Evolutionary conservation across 2,888 invertebrate genomes (phyloP).

Genomic region (Venustoraphidia nigricollis): DNA sequence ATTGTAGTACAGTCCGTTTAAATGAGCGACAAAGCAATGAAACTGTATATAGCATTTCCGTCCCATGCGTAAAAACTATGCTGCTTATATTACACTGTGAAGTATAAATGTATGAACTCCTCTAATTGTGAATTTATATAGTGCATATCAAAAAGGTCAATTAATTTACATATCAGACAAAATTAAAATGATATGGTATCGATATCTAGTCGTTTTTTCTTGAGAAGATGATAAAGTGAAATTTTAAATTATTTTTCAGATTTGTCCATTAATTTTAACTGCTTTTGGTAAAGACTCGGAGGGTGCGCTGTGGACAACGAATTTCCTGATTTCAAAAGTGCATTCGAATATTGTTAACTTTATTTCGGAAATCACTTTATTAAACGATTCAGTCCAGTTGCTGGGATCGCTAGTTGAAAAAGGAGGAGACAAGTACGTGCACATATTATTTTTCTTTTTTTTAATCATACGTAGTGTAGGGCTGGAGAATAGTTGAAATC

Average conservation of each 20-base stretch:
- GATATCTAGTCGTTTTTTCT: background rate
- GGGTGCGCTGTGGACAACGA: conserved; percentile 43
- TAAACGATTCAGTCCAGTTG: conserved; percentile 45
- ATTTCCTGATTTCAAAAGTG: conserved; percentile 48
- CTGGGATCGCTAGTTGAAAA: conserved; percentile 23
- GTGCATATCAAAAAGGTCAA: too few relatives aligned
- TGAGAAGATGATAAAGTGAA: conserved; percentile 2
- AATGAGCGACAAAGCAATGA: too few relatives aligned
- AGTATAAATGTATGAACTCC: too few relatives aligned
- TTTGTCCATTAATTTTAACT: conserved; percentile 41
- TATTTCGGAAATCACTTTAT: conserved; percentile 41
- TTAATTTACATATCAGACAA: background rate
- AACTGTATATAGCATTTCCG: too few relatives aligned
- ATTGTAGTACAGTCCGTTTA: too few relatives aligned
- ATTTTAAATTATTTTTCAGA: conserved; percentile 23
- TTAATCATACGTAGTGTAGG: background rate
- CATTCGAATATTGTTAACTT: conserved; percentile 44
- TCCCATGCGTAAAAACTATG: too few relatives aligned
- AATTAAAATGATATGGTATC: background rate
- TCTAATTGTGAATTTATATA: too few relatives aligned
- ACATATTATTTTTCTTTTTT: background rate
- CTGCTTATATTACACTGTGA: too few relatives aligned
- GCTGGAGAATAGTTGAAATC: background rate
- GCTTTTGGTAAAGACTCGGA: conserved; percentile 52
- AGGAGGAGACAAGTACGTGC: conserved; percentile 1